phyloP scores from a whole-genome alignment of 2,797 vertebrate species.

The Martes flavigula region DNA sequence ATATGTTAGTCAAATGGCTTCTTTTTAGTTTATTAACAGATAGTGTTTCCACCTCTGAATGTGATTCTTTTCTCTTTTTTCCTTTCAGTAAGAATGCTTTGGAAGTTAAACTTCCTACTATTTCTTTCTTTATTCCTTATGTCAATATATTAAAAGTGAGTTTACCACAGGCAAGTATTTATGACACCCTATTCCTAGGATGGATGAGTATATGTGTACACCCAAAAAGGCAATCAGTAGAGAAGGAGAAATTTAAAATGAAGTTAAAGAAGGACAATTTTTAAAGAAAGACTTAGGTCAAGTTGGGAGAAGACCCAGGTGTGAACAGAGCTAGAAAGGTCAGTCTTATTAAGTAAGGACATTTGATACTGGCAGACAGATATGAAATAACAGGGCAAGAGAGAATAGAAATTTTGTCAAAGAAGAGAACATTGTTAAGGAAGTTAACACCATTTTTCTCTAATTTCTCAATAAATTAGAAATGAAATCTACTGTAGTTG shows the following conservation, averaged over 20 bases:
- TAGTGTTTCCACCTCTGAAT: background rate
- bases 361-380: background rate
- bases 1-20: background rate
- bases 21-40: background rate
- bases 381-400: background rate
- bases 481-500: background rate
- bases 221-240: background rate
- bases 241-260: background rate
- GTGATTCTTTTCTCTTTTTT: background rate
- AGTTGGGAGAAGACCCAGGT: background rate
- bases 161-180: background rate
- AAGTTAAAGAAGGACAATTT: background rate
- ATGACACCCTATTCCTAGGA: background rate
- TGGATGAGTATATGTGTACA: background rate
- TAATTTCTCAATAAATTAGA: background rate
- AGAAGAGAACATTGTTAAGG: background rate
- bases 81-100: background rate
- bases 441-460: background rate
- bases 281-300: background rate
- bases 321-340: background rate
- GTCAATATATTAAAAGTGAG: background rate
- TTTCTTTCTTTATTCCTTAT: background rate
- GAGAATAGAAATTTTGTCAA: background rate
- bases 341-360: background rate
- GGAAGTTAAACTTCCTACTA: background rate